Base-by-base conservation (phyloP, 1,140 invertebrate genomes). In the Plectus sambesii region DNA sequence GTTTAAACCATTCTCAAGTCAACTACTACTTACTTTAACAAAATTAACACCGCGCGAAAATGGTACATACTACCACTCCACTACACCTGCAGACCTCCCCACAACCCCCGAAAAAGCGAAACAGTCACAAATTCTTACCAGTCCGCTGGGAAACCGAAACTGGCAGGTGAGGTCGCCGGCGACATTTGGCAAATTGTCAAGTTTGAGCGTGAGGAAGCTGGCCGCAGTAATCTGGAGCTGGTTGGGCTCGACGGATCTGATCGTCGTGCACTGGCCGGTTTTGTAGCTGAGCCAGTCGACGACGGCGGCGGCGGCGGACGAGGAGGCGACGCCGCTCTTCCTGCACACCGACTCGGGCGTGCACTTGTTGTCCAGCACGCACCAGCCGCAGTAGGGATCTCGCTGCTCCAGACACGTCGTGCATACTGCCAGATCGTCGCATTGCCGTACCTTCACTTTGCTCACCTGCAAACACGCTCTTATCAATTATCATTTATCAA, bases 361-460 rank as follows among this genome's bases (percentile, higher is more conserved):
- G 27, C 61, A 63, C 8, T 48, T 50, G 8, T 47, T 51, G 17
- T 38, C 47, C 25, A 42, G 48, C 9, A 60, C 43, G 47, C 64
- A 67, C 64, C 64, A 67, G 8, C 64, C 64, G 51, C 64, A 67
- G 25, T 58, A 69, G 8, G 64, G 64, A 51, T 67, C 62, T 26
- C 58, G 49, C 5, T 51, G 49, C 25, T 61, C 36, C 22, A 67
- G 42, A 52, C 64, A 67, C 9, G 44, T 45, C 15, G 44, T 46
- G 42, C 64, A 67, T 30, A 62, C 55, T 2, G 24, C 33, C n/a
- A 46, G 42, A 24, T 55, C 20, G 15, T 39, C 20, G 50, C 64
- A 62, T 4, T 63, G 35, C 15, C 57, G 53, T 12, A 60, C 51
- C 27, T 59, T 50, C 15, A 66, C 35, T 53, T 68, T 68, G 47